A percentile compares a stretch with the other conserved stretches of the same genome.
Conservation (phyloP, 2,888 invertebrate species). For the Tetropium fuscum region DNA sequence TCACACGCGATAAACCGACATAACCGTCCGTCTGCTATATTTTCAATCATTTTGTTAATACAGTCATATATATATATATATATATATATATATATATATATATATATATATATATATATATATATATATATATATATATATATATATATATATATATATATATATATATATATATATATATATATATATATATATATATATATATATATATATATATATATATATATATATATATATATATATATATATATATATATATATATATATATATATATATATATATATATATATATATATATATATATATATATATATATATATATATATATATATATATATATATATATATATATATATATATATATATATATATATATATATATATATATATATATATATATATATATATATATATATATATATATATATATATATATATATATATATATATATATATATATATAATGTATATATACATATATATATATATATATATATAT, state of each 20-base stretch:
- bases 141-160: background rate
- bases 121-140: background rate
- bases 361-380: too few species aligned
- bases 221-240: background rate
- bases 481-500: too few species aligned
- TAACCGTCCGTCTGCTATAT: background rate
- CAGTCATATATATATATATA: background rate
- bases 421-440: too few species aligned
- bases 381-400: too few species aligned
- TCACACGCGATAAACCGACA: constrained; percentile 7
- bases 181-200: background rate
- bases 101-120: background rate
- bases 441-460: too few species aligned
- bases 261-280: background rate
- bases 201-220: background rate
- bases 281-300: background rate
- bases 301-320: background rate
- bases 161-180: background rate
- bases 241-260: background rate
- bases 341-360: too few species aligned
- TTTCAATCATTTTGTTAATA: background rate
- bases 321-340: background rate
- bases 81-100: background rate
- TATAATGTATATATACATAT: too few species aligned
- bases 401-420: too few species aligned